Conservation (phyloP, 2,797 vertebrate species). For the Tragopan temminckii region DNA sequence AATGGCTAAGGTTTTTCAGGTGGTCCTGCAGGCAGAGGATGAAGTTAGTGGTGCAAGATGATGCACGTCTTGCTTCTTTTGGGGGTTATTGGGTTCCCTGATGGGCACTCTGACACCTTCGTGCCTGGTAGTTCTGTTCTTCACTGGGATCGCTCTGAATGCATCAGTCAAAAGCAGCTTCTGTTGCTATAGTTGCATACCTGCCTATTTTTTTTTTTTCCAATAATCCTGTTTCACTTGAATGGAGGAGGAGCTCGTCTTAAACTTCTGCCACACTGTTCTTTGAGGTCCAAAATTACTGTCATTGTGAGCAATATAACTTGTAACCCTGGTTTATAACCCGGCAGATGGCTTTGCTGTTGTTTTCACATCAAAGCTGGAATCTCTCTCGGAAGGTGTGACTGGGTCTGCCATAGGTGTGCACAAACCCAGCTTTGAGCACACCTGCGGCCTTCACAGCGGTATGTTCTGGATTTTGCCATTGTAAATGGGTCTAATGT, state of each 20-base stretch:
- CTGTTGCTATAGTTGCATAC: slow-evolving; percentile 75
- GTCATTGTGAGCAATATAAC: slow-evolving; percentile 57
- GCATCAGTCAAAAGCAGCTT: slow-evolving; percentile 76
- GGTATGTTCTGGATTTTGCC: slow-evolving; percentile 82
- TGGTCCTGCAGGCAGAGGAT: slow-evolving; percentile 63
- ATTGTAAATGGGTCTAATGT: slow-evolving; percentile 88
- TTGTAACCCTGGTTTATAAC: slow-evolving; percentile 59
- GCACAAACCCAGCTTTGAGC: slow-evolving; percentile 63
- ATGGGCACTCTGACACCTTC: slow-evolving; percentile 45
- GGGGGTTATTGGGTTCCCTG: slow-evolving; percentile 59
- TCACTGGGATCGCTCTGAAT: slow-evolving; percentile 62
- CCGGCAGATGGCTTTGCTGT: slow-evolving; percentile 46
- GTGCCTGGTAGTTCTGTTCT: slow-evolving; percentile 65
- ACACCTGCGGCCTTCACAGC: slow-evolving; percentile 69
- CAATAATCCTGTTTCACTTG: slow-evolving; percentile 83
- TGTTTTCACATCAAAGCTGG: slow-evolving; percentile 29
- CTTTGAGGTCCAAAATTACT: slow-evolving; percentile 79
- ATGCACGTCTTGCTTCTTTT: slow-evolving; percentile 26
- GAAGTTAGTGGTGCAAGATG: slow-evolving; percentile 43
- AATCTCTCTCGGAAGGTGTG: slow-evolving; percentile 68
- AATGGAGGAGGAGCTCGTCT: slow-evolving; percentile 78
- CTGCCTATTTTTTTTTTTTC: slow-evolving; percentile 76
- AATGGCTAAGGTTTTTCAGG: slow-evolving; percentile 6
- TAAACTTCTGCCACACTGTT: slow-evolving; percentile 76
- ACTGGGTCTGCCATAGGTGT: slow-evolving; percentile 61